Evolutionary conservation across 1,140 invertebrate species (phyloP).

Genomic region (Pectinophora gossypiella): DNA sequence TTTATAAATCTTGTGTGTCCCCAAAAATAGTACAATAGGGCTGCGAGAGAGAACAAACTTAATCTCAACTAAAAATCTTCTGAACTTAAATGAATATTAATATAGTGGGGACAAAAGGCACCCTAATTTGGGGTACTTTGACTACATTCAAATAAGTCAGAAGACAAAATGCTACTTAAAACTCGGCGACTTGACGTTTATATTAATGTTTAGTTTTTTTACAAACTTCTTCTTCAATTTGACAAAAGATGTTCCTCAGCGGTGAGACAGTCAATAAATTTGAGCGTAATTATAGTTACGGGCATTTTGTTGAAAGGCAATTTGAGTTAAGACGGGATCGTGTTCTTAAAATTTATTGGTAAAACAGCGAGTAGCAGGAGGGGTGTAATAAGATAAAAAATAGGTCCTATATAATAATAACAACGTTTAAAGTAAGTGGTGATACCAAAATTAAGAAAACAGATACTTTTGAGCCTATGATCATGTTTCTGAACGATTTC

Average conservation of each 20-base stretch:
- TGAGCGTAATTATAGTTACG: slow-evolving; percentile 53
- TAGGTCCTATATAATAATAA: too few relatives aligned
- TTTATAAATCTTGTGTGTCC: slow-evolving; percentile 18
- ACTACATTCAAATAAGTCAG: slow-evolving; percentile 36
- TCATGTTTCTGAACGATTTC: too few relatives aligned
- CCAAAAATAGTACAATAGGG: slow-evolving; percentile 51
- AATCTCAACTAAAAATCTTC: slow-evolving; percentile 49
- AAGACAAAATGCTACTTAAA: slow-evolving; percentile 44
- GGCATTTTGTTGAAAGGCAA: slow-evolving; percentile 62
- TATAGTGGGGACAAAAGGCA: slow-evolving; percentile 47
- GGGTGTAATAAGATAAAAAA: background rate
- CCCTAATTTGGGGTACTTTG: slow-evolving; percentile 39
- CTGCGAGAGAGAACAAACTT: slow-evolving; percentile 16
- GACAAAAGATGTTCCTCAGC: slow-evolving; percentile 15
- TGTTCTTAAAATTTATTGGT: slow-evolving; percentile 42
- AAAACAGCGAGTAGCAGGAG: slow-evolving; percentile 27
- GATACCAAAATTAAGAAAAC: too few relatives aligned
- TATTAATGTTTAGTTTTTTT: slow-evolving; percentile 42
- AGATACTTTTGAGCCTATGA: too few relatives aligned
- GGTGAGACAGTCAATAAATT: slow-evolving; percentile 55
- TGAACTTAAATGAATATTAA: slow-evolving; percentile 55
- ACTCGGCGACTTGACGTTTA: slow-evolving; percentile 30
- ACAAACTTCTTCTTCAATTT: slow-evolving; percentile 3
- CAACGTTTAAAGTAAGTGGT: too few relatives aligned
- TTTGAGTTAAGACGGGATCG: slow-evolving; percentile 48